Evolutionary conservation across 1,140 invertebrate genomes (phyloP), one percentile per base, ranked within the genome.

Genomic region (Platyscapa corneri): DNA sequence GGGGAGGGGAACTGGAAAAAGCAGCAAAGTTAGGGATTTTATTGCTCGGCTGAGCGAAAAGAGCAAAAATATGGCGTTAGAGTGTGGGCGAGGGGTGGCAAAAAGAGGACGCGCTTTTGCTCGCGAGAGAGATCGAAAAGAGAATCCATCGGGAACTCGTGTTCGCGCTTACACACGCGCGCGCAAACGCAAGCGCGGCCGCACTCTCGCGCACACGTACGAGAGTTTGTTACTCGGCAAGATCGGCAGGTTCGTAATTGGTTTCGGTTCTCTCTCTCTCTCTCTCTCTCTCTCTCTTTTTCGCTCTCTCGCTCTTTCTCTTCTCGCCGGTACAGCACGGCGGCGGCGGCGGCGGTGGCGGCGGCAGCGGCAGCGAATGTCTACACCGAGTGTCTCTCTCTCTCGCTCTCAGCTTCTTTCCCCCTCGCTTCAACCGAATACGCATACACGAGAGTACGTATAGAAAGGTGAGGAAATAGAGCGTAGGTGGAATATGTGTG

Each of bases 201-300:
- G 37, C 37, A 74, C 27, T 2, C 37, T 12, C 6, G 3, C 37
- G 37, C 70, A 39, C 37, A 23, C n/a, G 12, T 10, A n/a, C 37
- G 72, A 42, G 42, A 77, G 64, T 78, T 67, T 56, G 82, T 78
- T 78, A 78, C 75, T 60, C 30, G 76, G 46, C 76, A 67, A 81
- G 77, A 72, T 81, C 84, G 53, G 77, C 78, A 81, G 74, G 67
- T 81, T 85, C 72, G 84, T 85, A 85, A 85, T 85, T 85, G 84
- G 77, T 85, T 85, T 85, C 78, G 78, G 75, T 49, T 80, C 64
- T 64, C 53, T 39, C 49, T 27, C 77, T 64, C 53, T 39, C 49
- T 60, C 70, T 53, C 46, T 23, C 18, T 23, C 2, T 77, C 75
- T 46, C 42, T 46, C 42, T 46, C 42, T 46, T 46, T 46, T 12